Evolutionary conservation across 2,888 invertebrate species (phyloP), one percentile per base, ranked within the genome.

Genomic region (Chalcosyrphus nemorum): DNA sequence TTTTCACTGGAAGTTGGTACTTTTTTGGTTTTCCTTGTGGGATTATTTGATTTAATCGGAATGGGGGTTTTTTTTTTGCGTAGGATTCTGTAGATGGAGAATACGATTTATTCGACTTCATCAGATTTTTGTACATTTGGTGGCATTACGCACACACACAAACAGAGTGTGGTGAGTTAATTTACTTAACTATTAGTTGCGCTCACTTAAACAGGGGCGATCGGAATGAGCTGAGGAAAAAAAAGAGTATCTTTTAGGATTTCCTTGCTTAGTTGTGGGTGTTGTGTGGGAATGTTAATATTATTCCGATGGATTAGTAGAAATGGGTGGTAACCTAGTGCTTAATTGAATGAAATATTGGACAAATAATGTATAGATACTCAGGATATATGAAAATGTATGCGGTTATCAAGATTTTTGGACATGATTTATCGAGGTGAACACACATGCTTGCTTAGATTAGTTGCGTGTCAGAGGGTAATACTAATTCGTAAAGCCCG

Each of bases 111-210:
- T 47, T 47, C 41, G 32, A 54, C 57, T 81, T 75, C 75, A 81
- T 81, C 75, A 70, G 68, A 81, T 70, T 75, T 63, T 38, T 57
- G 41, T 65, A 35, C 4, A 24, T 24, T 2, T 61, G 35, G 66
- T 41, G 66, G 50, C 66, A 54, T 52, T 65, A 32, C 50, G 35
- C 9, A 9, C 35, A 56, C 35, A 50, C 29, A 32, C 50, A 43
- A 2, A 9, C 35, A 56, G 24, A 50, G 21, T 38, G 50, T 59
- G 59, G 38, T 66, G 57, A 7, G 27, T 61, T 70, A 71, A 81
- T 76, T 81, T 70, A 76, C 24, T 71, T 27, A 52, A 50, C 57
- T 50, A 76, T 81, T 81, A 76, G 57, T 29, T 81, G 59, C 65
- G 65, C 65, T 59, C 65, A 81, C 71, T 77, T 81, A 41, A 57